These are phyloP conservation scores for Terebella lapidaria DNA, from an alignment of 2,888 invertebrate genomes.

Conservation along the genomic window DNA sequence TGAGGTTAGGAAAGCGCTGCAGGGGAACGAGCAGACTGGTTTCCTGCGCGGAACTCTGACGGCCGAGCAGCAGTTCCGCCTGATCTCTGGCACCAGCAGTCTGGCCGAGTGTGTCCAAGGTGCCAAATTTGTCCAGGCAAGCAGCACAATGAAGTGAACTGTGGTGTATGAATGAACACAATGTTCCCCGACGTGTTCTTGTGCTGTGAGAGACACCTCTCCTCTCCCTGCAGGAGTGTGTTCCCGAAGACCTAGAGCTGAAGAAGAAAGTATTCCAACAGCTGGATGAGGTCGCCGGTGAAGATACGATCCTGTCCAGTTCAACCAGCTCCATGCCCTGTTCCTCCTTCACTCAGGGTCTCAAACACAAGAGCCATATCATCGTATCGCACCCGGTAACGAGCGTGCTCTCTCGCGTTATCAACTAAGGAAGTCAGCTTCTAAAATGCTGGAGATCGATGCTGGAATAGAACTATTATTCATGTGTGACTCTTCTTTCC, in stretches of 20 bases:
- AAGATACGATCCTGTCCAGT: conserved; percentile 68
- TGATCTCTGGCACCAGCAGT: conserved; percentile 70
- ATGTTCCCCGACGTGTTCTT: too few relatives aligned
- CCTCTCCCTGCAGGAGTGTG: conserved; percentile 83
- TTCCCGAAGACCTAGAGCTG: conserved; percentile 80
- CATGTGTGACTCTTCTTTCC: too few relatives aligned
- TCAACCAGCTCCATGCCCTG: conserved; percentile 91
- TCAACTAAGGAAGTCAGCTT: neutral
- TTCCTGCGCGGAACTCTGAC: conserved; percentile 51
- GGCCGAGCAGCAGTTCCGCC: conserved; percentile 66
- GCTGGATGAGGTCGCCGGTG: conserved; percentile 64
- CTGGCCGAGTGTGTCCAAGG: conserved; percentile 69
- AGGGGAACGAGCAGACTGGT: neutral
- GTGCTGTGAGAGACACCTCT: too few relatives aligned
- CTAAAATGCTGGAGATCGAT: neutral
- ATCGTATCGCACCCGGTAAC: conserved; percentile 73
- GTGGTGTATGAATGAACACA: too few relatives aligned
- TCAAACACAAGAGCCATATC: conserved; percentile 64
- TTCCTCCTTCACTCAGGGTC: conserved; percentile 74
- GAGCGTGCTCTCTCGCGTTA: neutral
- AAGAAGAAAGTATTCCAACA: conserved; percentile 75
- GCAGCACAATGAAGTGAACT: too few relatives aligned
- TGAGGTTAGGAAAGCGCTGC: conserved; percentile 1
- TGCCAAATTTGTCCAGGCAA: conserved; percentile 66
- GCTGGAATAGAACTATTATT: too few relatives aligned